Percentiles rank a stretch among this genome's conserved stretches.
Evolutionary conservation across 2,797 vertebrate species (phyloP).

Genomic region (Semotilus atromaculatus): DNA sequence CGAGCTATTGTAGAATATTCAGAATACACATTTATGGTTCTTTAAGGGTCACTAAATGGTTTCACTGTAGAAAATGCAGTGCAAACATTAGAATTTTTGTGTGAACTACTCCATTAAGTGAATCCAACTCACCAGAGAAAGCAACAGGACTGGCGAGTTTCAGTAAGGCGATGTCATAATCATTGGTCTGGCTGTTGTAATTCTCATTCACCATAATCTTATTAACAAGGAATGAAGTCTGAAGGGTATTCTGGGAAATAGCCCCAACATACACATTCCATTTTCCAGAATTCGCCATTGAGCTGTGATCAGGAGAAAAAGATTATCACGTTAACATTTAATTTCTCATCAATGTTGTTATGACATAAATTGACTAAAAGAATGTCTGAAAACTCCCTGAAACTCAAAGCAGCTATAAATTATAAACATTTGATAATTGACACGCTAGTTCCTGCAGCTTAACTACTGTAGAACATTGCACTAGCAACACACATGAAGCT

Average conservation of each 20-base stretch:
- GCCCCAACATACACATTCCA: slow-evolving; percentile 84
- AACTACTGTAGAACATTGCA: not conserved
- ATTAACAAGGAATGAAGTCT: slow-evolving; percentile 70
- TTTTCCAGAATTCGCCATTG: slow-evolving; percentile 64
- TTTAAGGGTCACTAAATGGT: not conserved
- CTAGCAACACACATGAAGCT: not conserved
- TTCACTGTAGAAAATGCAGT: not conserved
- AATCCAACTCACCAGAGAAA: slow-evolving; percentile 68
- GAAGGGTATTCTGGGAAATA: slow-evolving; percentile 72
- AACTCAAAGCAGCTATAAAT: not conserved
- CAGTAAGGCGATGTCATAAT: slow-evolving; percentile 87
- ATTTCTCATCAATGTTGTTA: not conserved
- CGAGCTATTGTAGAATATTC: not conserved
- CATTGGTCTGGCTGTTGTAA: slow-evolving; percentile 76
- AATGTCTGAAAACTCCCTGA: not conserved
- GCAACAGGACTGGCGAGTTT: slow-evolving; percentile 72
- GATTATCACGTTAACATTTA: not conserved
- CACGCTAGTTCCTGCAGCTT: not conserved
- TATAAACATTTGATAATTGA: not conserved
- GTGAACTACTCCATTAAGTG: not conserved
- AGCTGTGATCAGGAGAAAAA: slow-evolving; percentile 10
- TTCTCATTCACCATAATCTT: slow-evolving; percentile 84
- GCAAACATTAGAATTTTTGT: not conserved
- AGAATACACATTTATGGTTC: not conserved
- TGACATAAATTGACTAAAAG: not conserved